phyloP scores from a whole-genome alignment of 2,888 invertebrate species.

The Heliconius erato region DNA sequence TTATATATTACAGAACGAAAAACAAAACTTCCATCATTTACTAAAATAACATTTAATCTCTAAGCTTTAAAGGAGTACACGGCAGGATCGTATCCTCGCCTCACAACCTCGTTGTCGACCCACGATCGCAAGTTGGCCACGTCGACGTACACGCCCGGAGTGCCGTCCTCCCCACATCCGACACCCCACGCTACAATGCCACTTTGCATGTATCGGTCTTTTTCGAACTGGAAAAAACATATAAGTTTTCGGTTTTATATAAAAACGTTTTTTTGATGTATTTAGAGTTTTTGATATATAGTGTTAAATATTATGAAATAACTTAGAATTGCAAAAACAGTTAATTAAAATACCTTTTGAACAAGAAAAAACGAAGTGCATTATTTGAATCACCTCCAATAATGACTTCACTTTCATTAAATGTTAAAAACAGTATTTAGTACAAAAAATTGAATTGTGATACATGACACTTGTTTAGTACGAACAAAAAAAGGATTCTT shows the following conservation, averaged over 20 bases:
- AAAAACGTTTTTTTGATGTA: neutral
- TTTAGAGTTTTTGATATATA: too few species aligned
- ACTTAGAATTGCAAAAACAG: too few species aligned
- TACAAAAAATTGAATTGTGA: too few species aligned
- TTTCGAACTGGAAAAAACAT: slow-evolving; percentile 53
- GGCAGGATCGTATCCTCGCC: slow-evolving; percentile 74
- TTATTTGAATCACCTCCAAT: too few species aligned
- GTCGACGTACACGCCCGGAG: slow-evolving; percentile 63
- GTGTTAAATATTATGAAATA: too few species aligned
- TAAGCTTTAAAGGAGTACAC: slow-evolving; percentile 58
- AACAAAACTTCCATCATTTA: neutral
- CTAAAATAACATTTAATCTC: neutral
- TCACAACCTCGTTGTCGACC: slow-evolving; percentile 87
- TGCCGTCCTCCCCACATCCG: slow-evolving; percentile 82
- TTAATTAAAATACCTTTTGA: too few species aligned
- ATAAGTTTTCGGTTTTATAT: neutral
- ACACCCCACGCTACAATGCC: slow-evolving; percentile 92
- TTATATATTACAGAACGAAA: neutral
- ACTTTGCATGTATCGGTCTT: slow-evolving; percentile 59
- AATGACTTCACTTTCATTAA: too few species aligned
- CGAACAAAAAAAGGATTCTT: too few species aligned
- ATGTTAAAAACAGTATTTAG: too few species aligned
- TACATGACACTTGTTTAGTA: too few species aligned
- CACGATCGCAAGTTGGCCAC: slow-evolving; percentile 88
- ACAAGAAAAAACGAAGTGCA: too few species aligned